Conservation (phyloP, 2,113 vertebrate genomes). For the Amia ocellicauda region DNA sequence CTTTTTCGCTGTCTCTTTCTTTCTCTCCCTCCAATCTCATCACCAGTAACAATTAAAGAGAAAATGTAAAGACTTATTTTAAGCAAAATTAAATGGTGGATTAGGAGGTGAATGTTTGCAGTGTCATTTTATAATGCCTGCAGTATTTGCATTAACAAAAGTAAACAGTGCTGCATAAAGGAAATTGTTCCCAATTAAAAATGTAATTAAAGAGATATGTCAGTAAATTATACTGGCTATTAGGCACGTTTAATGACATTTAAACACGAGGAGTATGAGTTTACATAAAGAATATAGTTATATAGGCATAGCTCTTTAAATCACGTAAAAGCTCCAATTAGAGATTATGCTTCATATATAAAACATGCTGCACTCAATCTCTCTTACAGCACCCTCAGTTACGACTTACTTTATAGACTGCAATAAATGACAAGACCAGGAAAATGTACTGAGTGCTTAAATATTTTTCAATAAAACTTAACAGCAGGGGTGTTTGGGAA, state of each 20-base stretch:
- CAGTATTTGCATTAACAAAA: constrained; percentile 21
- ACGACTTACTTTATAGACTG: neutral
- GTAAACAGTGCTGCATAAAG: constrained; percentile 18
- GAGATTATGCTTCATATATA: constrained; percentile 4
- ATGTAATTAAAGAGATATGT: constrained; percentile 68
- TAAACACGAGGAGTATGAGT: constrained; percentile 45
- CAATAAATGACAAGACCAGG: constrained; percentile 15
- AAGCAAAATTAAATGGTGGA: constrained; percentile 17
- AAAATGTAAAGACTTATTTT: constrained; percentile 11
- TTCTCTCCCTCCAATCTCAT: neutral
- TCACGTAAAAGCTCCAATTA: constrained; percentile 16
- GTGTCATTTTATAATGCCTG: constrained; percentile 26
- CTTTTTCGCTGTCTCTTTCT: constrained; percentile 19
- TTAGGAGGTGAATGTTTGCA: constrained; percentile 25
- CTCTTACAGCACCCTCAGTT: neutral
- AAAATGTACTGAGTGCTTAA: constrained; percentile 7
- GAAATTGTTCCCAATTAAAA: constrained; percentile 59
- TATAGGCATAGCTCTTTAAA: constrained; percentile 19
- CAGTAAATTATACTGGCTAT: constrained; percentile 68
- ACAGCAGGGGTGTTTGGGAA: neutral
- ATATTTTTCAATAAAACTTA: neutral
- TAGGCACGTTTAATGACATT: constrained; percentile 64
- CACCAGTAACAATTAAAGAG: constrained; percentile 16
- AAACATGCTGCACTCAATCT: neutral
- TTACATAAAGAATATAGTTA: constrained; percentile 24